Evolutionary conservation across 1,140 invertebrate genomes (phyloP).

Genomic region (Aleiodes sp.): DNA sequence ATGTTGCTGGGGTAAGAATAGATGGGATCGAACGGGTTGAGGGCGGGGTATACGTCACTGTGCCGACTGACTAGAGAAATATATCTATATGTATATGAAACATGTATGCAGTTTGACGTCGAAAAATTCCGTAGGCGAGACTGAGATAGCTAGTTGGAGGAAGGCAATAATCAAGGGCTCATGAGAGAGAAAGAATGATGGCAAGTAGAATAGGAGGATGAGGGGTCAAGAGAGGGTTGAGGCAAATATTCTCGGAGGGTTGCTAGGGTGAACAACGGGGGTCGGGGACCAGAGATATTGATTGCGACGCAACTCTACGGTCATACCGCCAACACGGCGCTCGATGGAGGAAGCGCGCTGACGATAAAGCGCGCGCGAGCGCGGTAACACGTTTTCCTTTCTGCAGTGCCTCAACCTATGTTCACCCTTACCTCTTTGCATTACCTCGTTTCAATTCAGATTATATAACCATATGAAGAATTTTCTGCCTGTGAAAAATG

Average conservation of each 20-base stretch:
- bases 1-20: neutral
- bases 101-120: neutral
- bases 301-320: slow-evolving; percentile 63
- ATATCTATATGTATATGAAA: too few species aligned
- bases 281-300: slow-evolving; percentile 59
- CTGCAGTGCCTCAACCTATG: too few species aligned
- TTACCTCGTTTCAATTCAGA: neutral
- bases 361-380: slow-evolving; percentile 27
- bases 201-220: slow-evolving; percentile 18
- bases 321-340: slow-evolving; percentile 28
- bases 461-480: too few species aligned
- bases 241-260: slow-evolving; percentile 19
- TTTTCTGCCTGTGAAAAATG: too few species aligned
- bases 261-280: slow-evolving; percentile 42
- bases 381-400: slow-evolving; percentile 18
- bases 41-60: neutral
- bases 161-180: slow-evolving; percentile 1
- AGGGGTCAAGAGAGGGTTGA: neutral
- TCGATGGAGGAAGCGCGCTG: slow-evolving; percentile 12
- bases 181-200: slow-evolving; percentile 3
- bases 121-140: slow-evolving; percentile 21
- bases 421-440: too few species aligned
- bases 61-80: neutral
- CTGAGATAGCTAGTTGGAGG: neutral
- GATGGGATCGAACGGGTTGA: neutral